Conservation (phyloP, 2,888 invertebrate genomes). For the Himalopsyche japonica region DNA sequence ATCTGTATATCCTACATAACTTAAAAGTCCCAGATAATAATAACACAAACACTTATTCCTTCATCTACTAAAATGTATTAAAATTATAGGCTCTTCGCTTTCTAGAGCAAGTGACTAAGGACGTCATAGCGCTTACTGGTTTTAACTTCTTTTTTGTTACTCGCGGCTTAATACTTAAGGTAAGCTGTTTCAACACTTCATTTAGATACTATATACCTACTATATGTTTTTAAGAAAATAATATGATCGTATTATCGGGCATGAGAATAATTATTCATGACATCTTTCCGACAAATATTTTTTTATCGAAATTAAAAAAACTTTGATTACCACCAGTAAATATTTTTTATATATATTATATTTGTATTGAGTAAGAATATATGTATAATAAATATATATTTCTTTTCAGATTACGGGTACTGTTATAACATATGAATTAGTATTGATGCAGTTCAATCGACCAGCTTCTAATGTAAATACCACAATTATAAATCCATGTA, state of each 20-base stretch:
- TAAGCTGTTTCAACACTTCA: constrained; percentile 40
- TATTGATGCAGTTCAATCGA: constrained; percentile 48
- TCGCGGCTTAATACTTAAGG: constrained; percentile 51
- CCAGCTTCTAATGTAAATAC: constrained; percentile 23
- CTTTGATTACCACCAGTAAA: no score
- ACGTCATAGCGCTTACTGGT: constrained; percentile 49
- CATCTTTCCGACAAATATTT: no score
- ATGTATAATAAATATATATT: neutral
- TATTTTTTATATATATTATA: no score
- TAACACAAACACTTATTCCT: no score
- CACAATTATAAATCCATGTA: constrained; percentile 13
- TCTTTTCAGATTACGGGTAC: constrained; percentile 57
- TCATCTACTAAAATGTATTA: neutral
- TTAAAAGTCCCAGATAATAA: no score
- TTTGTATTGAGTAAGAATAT: no score
- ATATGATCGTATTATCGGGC: no score
- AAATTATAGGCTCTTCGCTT: constrained; percentile 47
- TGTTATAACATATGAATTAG: constrained; percentile 59
- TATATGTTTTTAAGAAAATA: no score
- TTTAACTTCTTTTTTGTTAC: constrained; percentile 51
- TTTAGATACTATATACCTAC: no score
- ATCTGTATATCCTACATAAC: no score
- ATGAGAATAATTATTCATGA: no score
- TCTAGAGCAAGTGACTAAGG: constrained; percentile 48
- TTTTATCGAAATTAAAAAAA: no score